phyloP scores from a whole-genome alignment of 2,888 invertebrate species.

The Fragum sueziense region DNA sequence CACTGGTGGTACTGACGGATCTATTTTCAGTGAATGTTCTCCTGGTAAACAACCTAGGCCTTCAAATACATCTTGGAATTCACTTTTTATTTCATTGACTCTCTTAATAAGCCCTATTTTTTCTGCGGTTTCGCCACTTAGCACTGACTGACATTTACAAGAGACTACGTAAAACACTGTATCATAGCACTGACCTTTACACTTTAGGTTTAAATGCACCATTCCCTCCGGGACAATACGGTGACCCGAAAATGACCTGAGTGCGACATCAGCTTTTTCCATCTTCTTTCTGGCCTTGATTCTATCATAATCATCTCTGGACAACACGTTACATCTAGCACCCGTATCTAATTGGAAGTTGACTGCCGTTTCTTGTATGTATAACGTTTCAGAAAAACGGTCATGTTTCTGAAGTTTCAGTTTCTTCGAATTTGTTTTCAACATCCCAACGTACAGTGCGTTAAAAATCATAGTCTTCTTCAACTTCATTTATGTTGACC shows the following conservation, averaged over 20 bases:
- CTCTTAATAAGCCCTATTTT: background rate
- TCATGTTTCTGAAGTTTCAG: background rate
- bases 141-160: background rate
- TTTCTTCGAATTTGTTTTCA: background rate
- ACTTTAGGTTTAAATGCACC: background rate
- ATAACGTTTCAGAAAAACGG: background rate
- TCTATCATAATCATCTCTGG: background rate
- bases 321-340: conserved; percentile 10
- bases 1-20: conserved; percentile 32
- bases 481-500: conserved; percentile 8
- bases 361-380: background rate
- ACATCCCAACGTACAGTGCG: background rate
- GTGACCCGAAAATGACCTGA: background rate
- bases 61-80: conserved; percentile 17
- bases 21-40: conserved; percentile 23
- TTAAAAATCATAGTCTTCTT: conserved; percentile 9
- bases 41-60: conserved; percentile 39
- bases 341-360: conserved; percentile 6
- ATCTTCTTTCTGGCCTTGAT: background rate
- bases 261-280: background rate
- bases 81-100: background rate
- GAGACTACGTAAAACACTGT: background rate
- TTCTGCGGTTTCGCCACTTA: conserved; percentile 15
- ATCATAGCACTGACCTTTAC: background rate
- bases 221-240: background rate